A percentile compares a stretch with the other conserved stretches of the same genome.
Conservation (phyloP, 2,113 vertebrate genomes). For the Trogon surrucura region DNA sequence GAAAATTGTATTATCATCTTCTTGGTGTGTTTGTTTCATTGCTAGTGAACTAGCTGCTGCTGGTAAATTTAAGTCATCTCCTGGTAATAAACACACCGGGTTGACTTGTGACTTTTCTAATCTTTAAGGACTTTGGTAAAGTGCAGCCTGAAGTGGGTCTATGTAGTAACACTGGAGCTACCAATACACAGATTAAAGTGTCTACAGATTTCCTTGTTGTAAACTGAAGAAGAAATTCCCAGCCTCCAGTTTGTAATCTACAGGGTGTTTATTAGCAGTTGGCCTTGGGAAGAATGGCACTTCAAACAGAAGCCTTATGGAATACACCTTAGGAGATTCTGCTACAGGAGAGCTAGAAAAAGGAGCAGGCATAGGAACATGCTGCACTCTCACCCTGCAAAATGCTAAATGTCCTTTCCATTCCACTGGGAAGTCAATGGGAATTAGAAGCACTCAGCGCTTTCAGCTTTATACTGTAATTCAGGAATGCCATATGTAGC, state of each 20-base stretch:
- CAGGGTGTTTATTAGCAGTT: neutral
- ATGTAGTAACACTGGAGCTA: neutral
- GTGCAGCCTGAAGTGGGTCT: neutral
- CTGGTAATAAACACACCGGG: neutral
- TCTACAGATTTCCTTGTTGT: neutral
- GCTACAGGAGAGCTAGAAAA: neutral
- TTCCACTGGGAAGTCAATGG: neutral
- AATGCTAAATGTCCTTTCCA: neutral
- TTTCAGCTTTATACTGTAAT: neutral
- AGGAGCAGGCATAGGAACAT: neutral
- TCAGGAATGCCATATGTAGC: neutral
- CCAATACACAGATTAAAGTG: neutral
- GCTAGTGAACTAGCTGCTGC: neutral
- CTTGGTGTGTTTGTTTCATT: conserved; percentile 16
- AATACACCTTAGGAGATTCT: neutral
- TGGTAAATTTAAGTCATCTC: neutral
- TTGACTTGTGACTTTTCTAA: neutral
- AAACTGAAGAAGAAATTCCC: conserved; percentile 1
- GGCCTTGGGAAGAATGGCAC: neutral
- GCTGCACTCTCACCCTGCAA: neutral
- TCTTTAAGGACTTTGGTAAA: neutral
- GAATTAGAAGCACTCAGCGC: neutral
- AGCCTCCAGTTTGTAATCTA: neutral
- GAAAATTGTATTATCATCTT: neutral
- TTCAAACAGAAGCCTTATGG: conserved; percentile 49